Base-by-base conservation (phyloP, 2,888 invertebrate species). In the Smittia aterrima region DNA sequence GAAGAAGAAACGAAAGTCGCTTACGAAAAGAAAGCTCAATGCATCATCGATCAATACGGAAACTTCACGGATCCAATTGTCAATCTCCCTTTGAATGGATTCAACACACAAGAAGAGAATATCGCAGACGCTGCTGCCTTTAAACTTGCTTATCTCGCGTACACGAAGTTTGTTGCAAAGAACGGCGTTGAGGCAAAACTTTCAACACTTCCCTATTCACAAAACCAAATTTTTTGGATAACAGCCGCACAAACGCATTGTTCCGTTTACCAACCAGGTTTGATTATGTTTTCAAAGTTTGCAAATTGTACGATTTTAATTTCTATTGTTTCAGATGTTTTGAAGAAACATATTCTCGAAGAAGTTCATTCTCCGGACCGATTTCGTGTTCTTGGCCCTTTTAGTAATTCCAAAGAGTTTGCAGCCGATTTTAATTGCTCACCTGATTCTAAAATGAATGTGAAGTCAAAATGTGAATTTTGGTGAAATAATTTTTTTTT, bases 81-180 rank as follows among this genome's bases (percentile, higher is more conserved):
- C 1, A 87, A 86, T 67, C 81, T 94, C 76, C 90, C 90, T 80
- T 81, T 97, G 73, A 95, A 96, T 79, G 96, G 96, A 70, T 89
- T 95, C 75, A 93, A 93, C 79, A 95, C 95, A 0, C 94, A 95
- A 83, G 95, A 95, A 13, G 96, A 96, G 81, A 96, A 96, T 81
- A 96, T 96, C 75, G 96, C 96, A 0, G 96, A 96, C 81, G 96
- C 96, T 80, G 96, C 53, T 1, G 96, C 96, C 0, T 88, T 96
- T 76, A 96, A 95, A 81, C 92, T 93, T 80, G 92, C 96, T 0
- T 96, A 96, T 82, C 85, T 88, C 76, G 95, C 94, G 0, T 95
- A 95, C 82, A 85, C 88, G 66, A 86, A 87, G 9, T 94, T 92
- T 92, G 87, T 86, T 0, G 82, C 86, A 20, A 84, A 89, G 9